phyloP scores from a whole-genome alignment of 2,797 vertebrate species.

The Meda fulgida region DNA sequence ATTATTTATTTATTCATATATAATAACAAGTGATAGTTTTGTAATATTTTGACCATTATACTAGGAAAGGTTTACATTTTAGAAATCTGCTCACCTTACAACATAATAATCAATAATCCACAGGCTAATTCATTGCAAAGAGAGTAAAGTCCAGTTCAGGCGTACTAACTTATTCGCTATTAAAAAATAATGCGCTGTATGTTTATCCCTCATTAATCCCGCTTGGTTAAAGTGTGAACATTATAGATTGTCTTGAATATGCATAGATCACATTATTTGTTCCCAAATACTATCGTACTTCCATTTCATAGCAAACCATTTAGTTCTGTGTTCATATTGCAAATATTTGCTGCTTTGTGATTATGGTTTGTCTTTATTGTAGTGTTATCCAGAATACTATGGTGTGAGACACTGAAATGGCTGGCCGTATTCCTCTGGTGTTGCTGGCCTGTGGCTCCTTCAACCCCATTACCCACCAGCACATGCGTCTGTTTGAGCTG shows the following conservation, averaged over 20 bases:
- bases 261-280: neutral
- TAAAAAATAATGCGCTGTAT: neutral
- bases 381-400: conserved; percentile 45
- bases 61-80: neutral
- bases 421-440: conserved; percentile 81
- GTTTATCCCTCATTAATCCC: neutral
- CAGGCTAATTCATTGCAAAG: neutral
- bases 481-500: conserved; percentile 92
- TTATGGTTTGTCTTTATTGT: neutral
- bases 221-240: neutral
- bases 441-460: conserved; percentile 91
- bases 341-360: conserved; percentile 8
- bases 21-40: too few relatives aligned
- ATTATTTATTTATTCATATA: too few relatives aligned
- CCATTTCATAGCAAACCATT: neutral
- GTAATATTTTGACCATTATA: too few relatives aligned
- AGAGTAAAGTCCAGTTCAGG: neutral
- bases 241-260: neutral
- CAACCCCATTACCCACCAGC: conserved; percentile 94
- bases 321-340: neutral
- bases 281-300: neutral
- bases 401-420: conserved; percentile 72
- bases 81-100: neutral
- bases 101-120: neutral
- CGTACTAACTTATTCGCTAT: neutral